A percentile compares a stretch with the other conserved stretches of the same genome.
phyloP scores from a whole-genome alignment of 2,113 vertebrate genomes.

The Ochotona curzoniae region DNA sequence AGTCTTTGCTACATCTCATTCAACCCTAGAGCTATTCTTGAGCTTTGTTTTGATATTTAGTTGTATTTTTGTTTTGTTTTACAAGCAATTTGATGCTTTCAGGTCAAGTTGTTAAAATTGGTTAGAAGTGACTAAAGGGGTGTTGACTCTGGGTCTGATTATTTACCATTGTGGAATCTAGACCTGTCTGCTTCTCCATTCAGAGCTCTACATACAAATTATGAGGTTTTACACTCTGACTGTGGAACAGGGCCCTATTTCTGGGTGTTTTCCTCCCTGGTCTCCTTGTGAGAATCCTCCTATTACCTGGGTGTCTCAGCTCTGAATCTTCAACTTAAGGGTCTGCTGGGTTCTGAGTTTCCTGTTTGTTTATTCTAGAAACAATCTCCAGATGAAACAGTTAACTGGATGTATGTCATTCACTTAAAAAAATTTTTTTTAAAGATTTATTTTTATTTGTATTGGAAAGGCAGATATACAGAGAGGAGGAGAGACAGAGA shows the following conservation, averaged over 20 bases:
- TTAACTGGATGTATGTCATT: background rate
- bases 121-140: background rate
- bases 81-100: background rate
- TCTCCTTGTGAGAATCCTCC: background rate
- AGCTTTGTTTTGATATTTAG: constrained; percentile 12
- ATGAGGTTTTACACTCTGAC: background rate
- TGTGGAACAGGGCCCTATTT: background rate
- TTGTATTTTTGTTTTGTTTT: constrained; percentile 25
- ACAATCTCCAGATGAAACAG: background rate
- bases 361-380: background rate
- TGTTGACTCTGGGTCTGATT: background rate
- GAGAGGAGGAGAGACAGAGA: no score
- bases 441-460: no score
- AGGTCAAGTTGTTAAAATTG: constrained; percentile 22
- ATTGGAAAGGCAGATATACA: no score
- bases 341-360: background rate
- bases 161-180: background rate
- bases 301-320: background rate
- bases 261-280: background rate
- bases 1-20: no score
- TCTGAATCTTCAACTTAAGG: background rate
- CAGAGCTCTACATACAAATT: background rate
- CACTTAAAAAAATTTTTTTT: no score
- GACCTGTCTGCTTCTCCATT: background rate
- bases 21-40: background rate